Conservation (phyloP, 2,888 invertebrate species). For the Ctena decussata region DNA sequence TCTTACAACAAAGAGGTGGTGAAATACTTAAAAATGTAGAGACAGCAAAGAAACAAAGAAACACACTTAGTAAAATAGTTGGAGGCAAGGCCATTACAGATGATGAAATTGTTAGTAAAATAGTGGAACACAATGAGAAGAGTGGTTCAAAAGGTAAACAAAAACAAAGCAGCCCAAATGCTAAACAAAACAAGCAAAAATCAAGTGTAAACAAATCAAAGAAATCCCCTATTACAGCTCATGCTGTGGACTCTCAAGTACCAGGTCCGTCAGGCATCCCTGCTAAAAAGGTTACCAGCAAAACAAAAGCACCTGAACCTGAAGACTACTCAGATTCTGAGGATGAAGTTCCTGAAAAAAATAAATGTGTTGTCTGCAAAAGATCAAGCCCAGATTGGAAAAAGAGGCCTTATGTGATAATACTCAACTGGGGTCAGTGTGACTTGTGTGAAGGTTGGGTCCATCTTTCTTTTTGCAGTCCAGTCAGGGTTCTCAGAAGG, state of each 20-base stretch:
- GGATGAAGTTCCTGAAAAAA: background rate
- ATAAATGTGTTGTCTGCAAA: conserved; percentile 12
- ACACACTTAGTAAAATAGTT: background rate
- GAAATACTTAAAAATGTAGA: background rate
- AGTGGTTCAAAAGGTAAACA: background rate
- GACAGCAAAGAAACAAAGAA: background rate
- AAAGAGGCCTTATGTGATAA: background rate
- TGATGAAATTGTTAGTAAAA: background rate
- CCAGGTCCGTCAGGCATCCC: background rate
- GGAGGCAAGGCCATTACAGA: conserved; percentile 19
- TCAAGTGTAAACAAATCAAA: background rate
- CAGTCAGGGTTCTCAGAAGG: conserved; percentile 23
- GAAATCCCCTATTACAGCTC: too few relatives aligned
- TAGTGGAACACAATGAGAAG: conserved; percentile 3
- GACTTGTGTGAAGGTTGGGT: conserved; percentile 36
- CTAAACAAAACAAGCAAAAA: background rate
- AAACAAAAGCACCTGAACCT: background rate
- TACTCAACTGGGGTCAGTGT: conserved; percentile 30
- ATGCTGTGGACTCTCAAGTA: background rate
- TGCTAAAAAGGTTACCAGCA: background rate
- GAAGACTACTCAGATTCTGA: background rate
- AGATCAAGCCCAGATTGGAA: background rate
- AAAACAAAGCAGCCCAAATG: background rate
- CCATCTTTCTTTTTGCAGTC: conserved; percentile 25
- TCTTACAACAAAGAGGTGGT: conserved; percentile 10